Percentiles rank a stretch among this genome's conserved stretches.
phyloP scores from a whole-genome alignment of 2,113 vertebrate genomes.

The Thamnophis sirtalis region DNA sequence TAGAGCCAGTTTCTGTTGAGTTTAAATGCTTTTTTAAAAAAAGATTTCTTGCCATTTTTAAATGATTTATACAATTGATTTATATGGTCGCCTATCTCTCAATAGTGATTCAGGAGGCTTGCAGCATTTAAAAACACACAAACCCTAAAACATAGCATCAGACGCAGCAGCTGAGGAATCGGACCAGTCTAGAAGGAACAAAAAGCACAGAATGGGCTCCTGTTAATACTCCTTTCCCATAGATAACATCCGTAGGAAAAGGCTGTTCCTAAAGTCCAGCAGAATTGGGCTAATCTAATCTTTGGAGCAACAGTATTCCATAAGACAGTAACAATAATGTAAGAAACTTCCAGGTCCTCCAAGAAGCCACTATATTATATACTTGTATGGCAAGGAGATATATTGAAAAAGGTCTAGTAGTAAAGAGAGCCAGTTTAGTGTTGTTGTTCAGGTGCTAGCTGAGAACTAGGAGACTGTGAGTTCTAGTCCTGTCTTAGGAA shows the following conservation, averaged over 20 bases:
- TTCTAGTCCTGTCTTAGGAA: not conserved
- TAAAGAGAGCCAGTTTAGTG: no score
- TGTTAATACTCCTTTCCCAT: not conserved
- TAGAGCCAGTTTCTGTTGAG: not conserved
- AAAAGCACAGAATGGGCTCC: not conserved
- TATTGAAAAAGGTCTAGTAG: not conserved
- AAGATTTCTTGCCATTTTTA: not conserved
- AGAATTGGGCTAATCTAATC: not conserved
- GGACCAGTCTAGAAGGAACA: not conserved
- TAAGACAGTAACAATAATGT: not conserved
- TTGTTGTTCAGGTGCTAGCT: no score
- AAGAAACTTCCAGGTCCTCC: not conserved
- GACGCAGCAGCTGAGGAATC: not conserved
- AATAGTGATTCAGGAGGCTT: not conserved
- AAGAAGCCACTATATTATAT: not conserved
- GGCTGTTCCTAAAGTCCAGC: not conserved
- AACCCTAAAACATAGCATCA: not conserved
- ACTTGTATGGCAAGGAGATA: not conserved
- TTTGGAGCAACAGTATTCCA: not conserved
- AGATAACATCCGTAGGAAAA: not conserved
- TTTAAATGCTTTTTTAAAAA: not conserved
- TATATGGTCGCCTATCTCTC: not conserved
- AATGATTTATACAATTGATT: not conserved
- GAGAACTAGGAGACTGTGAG: no score
- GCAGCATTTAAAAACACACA: not conserved